Base-by-base conservation (phyloP, 1,140 invertebrate species). In the Macrotrachela quadricornifera region DNA sequence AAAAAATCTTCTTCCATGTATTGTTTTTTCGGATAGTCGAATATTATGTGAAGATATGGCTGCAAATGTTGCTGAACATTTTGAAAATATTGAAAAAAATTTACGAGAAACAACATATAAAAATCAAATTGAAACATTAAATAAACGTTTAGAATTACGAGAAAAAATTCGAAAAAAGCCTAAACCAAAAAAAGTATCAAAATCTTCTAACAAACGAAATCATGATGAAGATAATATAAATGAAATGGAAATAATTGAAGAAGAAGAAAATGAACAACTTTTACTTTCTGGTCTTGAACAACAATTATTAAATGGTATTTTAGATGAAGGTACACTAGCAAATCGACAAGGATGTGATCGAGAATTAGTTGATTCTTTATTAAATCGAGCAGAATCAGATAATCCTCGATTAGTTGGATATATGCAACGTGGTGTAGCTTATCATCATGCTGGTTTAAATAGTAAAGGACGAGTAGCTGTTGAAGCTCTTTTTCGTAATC, bases 11-110 rank as follows among this genome's bases (percentile, higher is more conserved):
- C 17, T 43, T 14, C 49, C 49, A 15, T 0, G 16, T 15, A 50
- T 50, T 30, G 40, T 50, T 10, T 50, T 50, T 43, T 43, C 40
- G 17, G 42, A 50, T 30, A 50, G 43, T 42, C 17, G 49, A 50
- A 30, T 43, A 13, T 15, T 50, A 30, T 50, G 49, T 14, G 11
- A 50, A 50, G 11, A 43, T 14, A 42, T 30, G 40, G 49, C 41
- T 50, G 6, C 18, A 39, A 39, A 15, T 42, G 10, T 50, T 8
- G n/a, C 21, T 3, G 30, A 50, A 42, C 4, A 36, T n/a, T n/a
- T n/a, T 10, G 14, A 43, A 43, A 50, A 43, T 10, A 30, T 50
- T 9, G 38, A 50, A 43, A 10, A 12, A 14, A 12, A 42, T 36
- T 43, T 36, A 43, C 10, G 21, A 43, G 17, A 50, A 30, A n/a